Evolutionary conservation across 2,888 invertebrate species (phyloP).

Genomic region (Nomada ruficornis): DNA sequence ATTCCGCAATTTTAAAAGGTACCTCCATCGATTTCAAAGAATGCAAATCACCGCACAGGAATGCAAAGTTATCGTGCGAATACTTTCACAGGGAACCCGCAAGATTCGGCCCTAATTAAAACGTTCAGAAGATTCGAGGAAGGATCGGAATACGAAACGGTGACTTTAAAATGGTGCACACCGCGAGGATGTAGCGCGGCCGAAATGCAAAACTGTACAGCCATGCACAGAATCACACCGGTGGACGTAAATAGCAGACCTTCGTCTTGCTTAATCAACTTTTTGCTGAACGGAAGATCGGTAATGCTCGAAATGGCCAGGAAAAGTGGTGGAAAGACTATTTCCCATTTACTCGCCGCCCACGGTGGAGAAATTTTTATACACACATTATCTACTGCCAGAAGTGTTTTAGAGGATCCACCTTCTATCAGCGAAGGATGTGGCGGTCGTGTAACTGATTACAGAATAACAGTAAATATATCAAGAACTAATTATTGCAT

Average conservation of each 20-base stretch:
- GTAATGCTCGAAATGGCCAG: conserved; percentile 96
- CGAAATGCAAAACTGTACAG: conserved; percentile 93
- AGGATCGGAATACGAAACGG: conserved; percentile 91
- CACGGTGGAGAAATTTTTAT: conserved; percentile 99
- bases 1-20: conserved; percentile 90
- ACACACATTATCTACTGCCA: conserved; percentile 93
- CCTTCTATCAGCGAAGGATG: conserved; percentile 97
- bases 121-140: conserved; percentile 87
- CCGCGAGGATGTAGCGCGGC: conserved; percentile 93
- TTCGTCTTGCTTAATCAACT: conserved; percentile 98
- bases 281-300: conserved; percentile 96
- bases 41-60: background rate
- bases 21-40: background rate
- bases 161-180: conserved; percentile 98
- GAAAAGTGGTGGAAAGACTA: conserved; percentile 93
- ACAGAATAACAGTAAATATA: conserved; percentile 87
- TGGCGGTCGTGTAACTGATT: conserved; percentile 97
- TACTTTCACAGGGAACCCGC: conserved; percentile 83
- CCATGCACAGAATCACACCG: conserved; percentile 96
- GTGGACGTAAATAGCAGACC: conserved; percentile 98
- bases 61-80: conserved; percentile 8
- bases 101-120: conserved; percentile 88
- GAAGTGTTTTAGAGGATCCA: conserved; percentile 96
- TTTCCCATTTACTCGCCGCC: conserved; percentile 96
- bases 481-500: background rate